Base-by-base conservation (phyloP, 2,113 vertebrate genomes). In the Ameiurus melas region DNA sequence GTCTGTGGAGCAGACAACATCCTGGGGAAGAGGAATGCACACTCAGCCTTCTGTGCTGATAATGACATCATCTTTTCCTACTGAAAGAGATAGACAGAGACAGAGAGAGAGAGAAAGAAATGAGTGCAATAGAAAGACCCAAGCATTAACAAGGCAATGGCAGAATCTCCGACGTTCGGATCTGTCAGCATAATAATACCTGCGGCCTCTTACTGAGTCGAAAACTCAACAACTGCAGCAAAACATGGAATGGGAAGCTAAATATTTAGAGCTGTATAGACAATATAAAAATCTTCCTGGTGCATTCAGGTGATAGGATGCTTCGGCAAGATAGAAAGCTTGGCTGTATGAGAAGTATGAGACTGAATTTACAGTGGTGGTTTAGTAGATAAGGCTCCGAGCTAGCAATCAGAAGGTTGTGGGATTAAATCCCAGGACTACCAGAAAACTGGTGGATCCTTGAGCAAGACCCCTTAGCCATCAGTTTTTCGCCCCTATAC, bases 1-100 rank as follows among this genome's bases (percentile, higher is more conserved):
- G 79, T 66, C 57, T 17, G 81, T 58, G 51, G 57, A 85, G 84
- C 86, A 84, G 92, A 93, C 90, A 89, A 91, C 90, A 91, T 94
- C 93, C 91, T 70, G 58, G 75, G 83, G 84, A 94, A 93, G 93
- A 94, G 91, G 89, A 93, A 94, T 92, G 92, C 92, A 86, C 89
- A 90, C 91, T 93, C 94, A 92, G 92, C 92, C 91, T 87, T 91
- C 84, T 83, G 87, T 87, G 92, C 92, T 93, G 93, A 94, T 94
- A 94, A 94, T 92, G 92, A 90, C 93, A 94, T 94, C 92, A 92
- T 93, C 92, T 90, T 89, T 90, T 71, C 90, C 89, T 84, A 86
- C 90, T 90, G 92, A 92, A 93, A 90, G 86, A 91, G 88, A 81
- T 84, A 55, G 86, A 83, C 33, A 66, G 36, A 53, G 77, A 60